These are phyloP conservation scores for Petrocephalus microphthalmus DNA, from an alignment of 2,113 vertebrate species.

Conservation along the genomic window DNA sequence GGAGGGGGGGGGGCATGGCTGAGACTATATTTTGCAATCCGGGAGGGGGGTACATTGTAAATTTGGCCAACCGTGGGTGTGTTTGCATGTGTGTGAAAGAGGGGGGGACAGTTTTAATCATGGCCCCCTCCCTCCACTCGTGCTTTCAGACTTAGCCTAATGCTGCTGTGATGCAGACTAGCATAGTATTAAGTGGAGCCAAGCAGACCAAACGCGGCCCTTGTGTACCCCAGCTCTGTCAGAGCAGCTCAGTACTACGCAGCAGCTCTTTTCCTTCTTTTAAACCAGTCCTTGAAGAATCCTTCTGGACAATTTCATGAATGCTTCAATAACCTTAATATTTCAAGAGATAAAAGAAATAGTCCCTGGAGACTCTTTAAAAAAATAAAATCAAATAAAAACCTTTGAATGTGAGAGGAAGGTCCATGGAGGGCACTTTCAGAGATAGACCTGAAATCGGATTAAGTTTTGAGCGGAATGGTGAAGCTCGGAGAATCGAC, in stretches of 20 bases:
- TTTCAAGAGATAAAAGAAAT: slow-evolving; percentile 24
- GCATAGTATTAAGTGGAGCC: background rate
- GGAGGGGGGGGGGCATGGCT: background rate
- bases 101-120: background rate
- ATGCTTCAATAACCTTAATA: slow-evolving; percentile 19
- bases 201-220: background rate
- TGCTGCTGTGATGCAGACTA: background rate
- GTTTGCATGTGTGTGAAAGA: background rate
- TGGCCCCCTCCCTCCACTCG: background rate
- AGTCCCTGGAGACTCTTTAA: slow-evolving; percentile 12
- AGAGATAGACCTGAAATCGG: slow-evolving; percentile 5
- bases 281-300: slow-evolving; percentile 18
- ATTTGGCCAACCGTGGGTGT: background rate
- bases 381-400: slow-evolving; percentile 4
- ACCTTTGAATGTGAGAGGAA: background rate
- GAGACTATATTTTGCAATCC: background rate
- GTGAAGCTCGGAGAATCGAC: background rate
- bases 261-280: background rate
- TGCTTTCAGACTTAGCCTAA: background rate
- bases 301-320: slow-evolving; percentile 12
- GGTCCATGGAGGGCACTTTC: slow-evolving; percentile 12
- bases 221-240: background rate
- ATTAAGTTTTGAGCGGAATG: slow-evolving; percentile 6
- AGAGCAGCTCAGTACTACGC: background rate
- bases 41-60: background rate